Percentiles rank a stretch among this genome's conserved stretches.
Conservation (phyloP, 1,140 invertebrate genomes). For the Meloidogyne chitwoodi region DNA sequence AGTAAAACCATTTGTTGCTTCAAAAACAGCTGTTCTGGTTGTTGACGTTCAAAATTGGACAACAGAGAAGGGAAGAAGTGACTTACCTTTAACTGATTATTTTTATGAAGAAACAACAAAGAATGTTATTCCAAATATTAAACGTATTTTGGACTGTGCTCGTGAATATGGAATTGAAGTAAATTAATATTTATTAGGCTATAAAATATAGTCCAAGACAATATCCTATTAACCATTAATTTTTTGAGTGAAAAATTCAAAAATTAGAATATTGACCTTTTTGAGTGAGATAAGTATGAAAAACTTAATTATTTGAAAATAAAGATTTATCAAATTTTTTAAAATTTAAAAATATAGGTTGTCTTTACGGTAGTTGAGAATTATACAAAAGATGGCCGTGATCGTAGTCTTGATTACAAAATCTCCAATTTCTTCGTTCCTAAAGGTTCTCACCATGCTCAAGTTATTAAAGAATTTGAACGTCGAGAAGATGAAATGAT, state of each 20-base stretch:
- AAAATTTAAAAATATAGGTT: conserved; percentile 2
- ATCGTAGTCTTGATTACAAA: conserved; percentile 19
- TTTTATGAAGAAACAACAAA: conserved; percentile 5
- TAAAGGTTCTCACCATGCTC: conserved; percentile 2
- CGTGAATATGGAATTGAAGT: conserved; percentile 10
- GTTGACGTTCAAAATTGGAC: conserved; percentile 18
- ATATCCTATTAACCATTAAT: too few species aligned
- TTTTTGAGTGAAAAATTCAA: too few species aligned
- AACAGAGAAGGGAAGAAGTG: neutral
- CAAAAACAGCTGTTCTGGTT: conserved; percentile 7
- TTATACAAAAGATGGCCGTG: conserved; percentile 11
- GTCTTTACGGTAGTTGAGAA: conserved; percentile 18
- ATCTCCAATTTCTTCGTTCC: conserved; percentile 13
- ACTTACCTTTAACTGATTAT: neutral
- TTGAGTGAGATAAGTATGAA: too few species aligned
- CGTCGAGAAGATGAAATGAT: conserved; percentile 13
- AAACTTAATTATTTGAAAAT: too few species aligned
- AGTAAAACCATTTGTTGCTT: neutral
- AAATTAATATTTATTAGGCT: neutral
- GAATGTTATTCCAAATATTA: conserved; percentile 14
- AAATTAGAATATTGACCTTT: too few species aligned
- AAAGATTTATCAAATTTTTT: too few species aligned
- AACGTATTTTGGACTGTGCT: neutral
- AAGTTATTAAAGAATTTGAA: conserved; percentile 6
- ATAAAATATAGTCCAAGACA: too few species aligned